These are phyloP conservation scores for Pipistrellus kuhlii DNA, from an alignment of 2,797 vertebrate species.

Conservation along the genomic window DNA sequence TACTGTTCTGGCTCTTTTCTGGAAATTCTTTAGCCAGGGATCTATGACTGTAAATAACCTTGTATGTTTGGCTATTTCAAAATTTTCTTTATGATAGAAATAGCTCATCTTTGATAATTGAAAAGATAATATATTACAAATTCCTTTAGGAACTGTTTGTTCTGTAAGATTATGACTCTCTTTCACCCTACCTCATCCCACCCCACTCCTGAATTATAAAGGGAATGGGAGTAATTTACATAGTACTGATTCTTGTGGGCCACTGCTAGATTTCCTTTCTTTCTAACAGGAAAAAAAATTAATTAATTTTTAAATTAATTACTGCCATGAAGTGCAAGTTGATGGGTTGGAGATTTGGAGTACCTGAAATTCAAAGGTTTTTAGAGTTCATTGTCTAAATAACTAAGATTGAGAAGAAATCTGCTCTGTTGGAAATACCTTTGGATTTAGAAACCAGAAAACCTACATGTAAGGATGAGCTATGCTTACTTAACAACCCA, in stretches of 20 bases:
- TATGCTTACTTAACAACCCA: not conserved
- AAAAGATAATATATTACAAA: slow-evolving; percentile 40
- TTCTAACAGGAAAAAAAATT: not conserved
- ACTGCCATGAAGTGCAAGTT: not conserved
- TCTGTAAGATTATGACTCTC: not conserved
- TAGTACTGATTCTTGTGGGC: not conserved
- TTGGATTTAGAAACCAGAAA: not conserved
- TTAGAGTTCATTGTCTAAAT: slow-evolving; percentile 1
- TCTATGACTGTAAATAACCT: not conserved
- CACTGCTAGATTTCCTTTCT: not conserved
- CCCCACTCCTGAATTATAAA: not conserved
- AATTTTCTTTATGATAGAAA: slow-evolving; percentile 52
- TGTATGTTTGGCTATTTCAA: not conserved
- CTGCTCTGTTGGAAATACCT: not conserved
- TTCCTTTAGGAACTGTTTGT: slow-evolving; percentile 24
- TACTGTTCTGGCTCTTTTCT: slow-evolving; percentile 64
- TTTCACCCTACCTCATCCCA: not conserved
- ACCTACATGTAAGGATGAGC: not conserved
- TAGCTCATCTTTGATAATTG: slow-evolving; percentile 52
- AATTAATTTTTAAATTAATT: slow-evolving; percentile 31
- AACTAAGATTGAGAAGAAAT: not conserved
- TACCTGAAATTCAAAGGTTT: not conserved
- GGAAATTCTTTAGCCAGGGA: slow-evolving; percentile 35
- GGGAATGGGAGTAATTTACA: not conserved
- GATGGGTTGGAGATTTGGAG: not conserved